Evolutionary conservation across 2,113 vertebrate genomes (phyloP).

Genomic region (Neolamprologus sp.): DNA sequence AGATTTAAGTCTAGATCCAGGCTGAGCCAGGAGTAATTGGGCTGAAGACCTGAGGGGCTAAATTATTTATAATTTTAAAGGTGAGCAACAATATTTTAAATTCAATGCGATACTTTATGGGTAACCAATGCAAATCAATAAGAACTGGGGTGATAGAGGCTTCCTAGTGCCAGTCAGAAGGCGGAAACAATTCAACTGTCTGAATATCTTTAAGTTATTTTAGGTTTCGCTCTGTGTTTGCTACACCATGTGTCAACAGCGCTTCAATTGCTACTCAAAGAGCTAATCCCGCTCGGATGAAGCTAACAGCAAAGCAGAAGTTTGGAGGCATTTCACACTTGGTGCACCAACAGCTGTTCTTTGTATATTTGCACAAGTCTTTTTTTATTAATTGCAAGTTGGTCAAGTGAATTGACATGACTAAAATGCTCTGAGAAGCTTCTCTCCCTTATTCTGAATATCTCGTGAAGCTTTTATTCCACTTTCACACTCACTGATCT

Average conservation of each 20-base stretch:
- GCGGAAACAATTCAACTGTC: fast-evolving
- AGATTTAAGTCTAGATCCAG: no score
- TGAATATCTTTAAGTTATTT: neutral
- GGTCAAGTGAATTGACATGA: neutral
- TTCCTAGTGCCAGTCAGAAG: no score
- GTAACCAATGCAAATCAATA: no score
- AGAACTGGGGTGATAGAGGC: no score
- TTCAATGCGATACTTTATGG: no score
- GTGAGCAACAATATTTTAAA: no score
- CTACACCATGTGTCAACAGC: neutral
- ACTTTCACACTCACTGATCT: neutral
- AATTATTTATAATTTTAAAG: no score
- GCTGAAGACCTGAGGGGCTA: no score
- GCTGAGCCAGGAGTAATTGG: no score
- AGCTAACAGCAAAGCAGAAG: neutral
- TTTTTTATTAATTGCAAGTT: neutral
- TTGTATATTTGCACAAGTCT: neutral
- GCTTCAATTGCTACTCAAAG: neutral
- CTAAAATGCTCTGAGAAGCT: neutral
- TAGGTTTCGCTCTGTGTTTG: neutral
- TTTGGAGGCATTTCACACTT: neutral
- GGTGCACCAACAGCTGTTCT: neutral
- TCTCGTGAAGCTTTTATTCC: neutral
- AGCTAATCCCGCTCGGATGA: fast-evolving
- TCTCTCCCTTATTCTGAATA: neutral